Evolutionary conservation across 2,888 invertebrate species (phyloP).

Genomic region (Nymphalis polychloros): DNA sequence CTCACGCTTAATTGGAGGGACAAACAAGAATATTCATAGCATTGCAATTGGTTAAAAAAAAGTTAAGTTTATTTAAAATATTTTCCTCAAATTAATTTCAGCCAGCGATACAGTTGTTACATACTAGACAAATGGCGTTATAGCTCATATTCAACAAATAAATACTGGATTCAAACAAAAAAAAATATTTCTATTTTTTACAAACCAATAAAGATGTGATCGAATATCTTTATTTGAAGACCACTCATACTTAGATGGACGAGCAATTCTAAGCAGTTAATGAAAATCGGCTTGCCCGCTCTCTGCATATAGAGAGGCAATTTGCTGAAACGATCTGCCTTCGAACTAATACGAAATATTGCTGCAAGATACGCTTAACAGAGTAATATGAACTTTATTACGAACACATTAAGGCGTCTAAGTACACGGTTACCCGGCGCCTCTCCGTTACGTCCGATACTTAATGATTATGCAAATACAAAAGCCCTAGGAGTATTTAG

Average conservation of each 20-base stretch:
- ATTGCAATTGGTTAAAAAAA: too few relatives aligned
- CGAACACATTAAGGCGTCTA: conserved; percentile 38
- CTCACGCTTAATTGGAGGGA: too few relatives aligned
- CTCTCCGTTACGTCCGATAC: conserved; percentile 43
- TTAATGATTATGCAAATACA: conserved; percentile 65
- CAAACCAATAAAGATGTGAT: conserved; percentile 2
- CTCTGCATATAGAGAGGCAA: conserved; percentile 76
- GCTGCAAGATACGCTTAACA: conserved; percentile 43
- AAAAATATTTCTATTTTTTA: not conserved
- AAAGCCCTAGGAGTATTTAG: conserved; percentile 56
- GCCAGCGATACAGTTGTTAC: too few relatives aligned
- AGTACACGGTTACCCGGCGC: conserved; percentile 35
- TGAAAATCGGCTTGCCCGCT: conserved; percentile 71
- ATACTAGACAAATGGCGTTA: too few relatives aligned
- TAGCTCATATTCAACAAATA: too few relatives aligned
- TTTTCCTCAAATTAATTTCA: too few relatives aligned
- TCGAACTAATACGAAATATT: conserved; percentile 68
- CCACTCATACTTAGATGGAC: conserved; percentile 55
- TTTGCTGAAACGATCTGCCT: conserved; percentile 68
- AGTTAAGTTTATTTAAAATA: too few relatives aligned
- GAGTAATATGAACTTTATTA: conserved; percentile 49
- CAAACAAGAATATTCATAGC: too few relatives aligned
- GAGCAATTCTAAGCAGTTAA: conserved; percentile 61
- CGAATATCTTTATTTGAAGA: conserved; percentile 36
- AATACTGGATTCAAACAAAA: not conserved